Base-by-base conservation (phyloP, 2,888 invertebrate genomes). In the Hydrotaea cyrtoneurina region DNA sequence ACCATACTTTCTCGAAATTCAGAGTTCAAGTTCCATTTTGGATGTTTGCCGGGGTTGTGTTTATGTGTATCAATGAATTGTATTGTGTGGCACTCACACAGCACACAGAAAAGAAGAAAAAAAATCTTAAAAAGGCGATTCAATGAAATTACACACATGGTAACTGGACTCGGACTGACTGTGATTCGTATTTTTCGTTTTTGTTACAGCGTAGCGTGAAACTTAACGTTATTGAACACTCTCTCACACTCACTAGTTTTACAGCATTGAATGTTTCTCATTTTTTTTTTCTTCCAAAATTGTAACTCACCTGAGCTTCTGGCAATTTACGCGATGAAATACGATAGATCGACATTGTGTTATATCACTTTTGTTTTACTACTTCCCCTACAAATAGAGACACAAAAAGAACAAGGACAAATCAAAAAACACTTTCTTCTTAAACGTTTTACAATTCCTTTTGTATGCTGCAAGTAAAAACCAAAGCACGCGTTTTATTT, bases 321-420 rank as follows among this genome's bases (percentile, higher is more conserved):
- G 93, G 92, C 90, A 95, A 91, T 93, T 93, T 94, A 87, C 93
- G 93, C 88, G 94, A 93, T 88, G 95, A 93, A 92, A 95, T 94
- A 93, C 95, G 94, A 93, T 94, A 94, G 90, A 95, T 92, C 92
- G 95, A 94, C 95, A 95, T 95, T 87, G 85, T 72, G 74, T 77
- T 46, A 36, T 55, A 81, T 82, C 80, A 80, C 77, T 86, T 74
- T 66, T 66, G 57, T 31, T 75, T 80, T 76, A 66, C 23, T 78
- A 66, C 36, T 78, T 77, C 66, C 73, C 66, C 73, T 80, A 73
- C 36, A 79, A 80, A 62, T 78, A 78, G 69, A 78, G 69, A 82
- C 76, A 76, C 82, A 82, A 75, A 82, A 82, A 31, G 21, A 80
- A 71, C 36, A 53, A 43, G 62, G 55, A 72, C 46, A 31, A 31